A percentile compares a stretch with the other conserved stretches of the same genome.
Evolutionary conservation across 2,113 vertebrate species (phyloP).

Genomic region (Eonycteris spelaea): DNA sequence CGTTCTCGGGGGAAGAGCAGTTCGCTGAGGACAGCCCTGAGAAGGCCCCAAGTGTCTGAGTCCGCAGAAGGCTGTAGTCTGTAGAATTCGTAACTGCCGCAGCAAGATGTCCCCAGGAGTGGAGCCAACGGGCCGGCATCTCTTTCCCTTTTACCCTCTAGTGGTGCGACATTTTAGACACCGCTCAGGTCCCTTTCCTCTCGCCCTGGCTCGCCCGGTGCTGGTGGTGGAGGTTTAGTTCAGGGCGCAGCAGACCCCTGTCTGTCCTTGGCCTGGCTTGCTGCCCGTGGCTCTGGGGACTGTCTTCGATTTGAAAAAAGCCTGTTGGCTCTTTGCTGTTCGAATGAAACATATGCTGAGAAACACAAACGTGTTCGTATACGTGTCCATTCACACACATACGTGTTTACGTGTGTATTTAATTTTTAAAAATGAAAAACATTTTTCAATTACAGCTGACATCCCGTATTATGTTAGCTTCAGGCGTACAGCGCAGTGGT

Average conservation of each 20-base stretch:
- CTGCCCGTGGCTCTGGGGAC: neutral
- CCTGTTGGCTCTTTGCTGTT: neutral
- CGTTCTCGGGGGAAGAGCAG: neutral
- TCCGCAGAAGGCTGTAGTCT: neutral
- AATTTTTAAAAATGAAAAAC: no score
- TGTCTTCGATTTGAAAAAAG: neutral
- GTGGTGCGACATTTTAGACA: neutral
- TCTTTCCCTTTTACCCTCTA: neutral
- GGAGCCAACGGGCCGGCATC: neutral
- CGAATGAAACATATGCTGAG: neutral
- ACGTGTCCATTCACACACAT: rapidly evolving
- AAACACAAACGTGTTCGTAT: rapidly evolving
- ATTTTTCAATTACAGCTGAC: no score
- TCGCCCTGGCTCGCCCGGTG: rapidly evolving
- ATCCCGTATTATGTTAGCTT: no score
- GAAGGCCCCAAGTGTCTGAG: neutral
- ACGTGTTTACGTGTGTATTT: neutral
- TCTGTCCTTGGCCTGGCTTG: neutral
- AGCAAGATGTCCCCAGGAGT: neutral
- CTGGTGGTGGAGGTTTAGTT: neutral
- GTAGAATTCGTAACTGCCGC: neutral
- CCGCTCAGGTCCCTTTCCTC: neutral
- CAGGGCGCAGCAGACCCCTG: neutral
- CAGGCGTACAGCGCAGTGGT: no score
- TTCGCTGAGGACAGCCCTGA: neutral